Base-by-base conservation (phyloP, 2,888 invertebrate genomes). In the Darwinula stevensoni region DNA sequence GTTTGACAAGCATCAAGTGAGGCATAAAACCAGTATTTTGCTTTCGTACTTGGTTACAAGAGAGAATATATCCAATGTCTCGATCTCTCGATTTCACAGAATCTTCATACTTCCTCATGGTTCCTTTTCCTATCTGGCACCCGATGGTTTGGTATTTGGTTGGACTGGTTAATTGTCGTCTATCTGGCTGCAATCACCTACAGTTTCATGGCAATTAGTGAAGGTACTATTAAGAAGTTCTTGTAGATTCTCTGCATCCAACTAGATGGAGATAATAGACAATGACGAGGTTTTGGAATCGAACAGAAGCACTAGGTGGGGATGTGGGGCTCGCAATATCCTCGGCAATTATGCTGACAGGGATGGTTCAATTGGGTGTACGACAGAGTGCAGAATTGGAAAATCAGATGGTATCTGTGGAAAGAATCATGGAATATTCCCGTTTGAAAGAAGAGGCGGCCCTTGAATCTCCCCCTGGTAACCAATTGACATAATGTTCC, bases 91-190 rank as follows among this genome's bases (percentile, higher is more conserved):
- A n/a, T n/a, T n/a, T n/a, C n/a, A n/a, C n/a, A n/a, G n/a, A n/a
- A n/a, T n/a, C n/a, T n/a, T n/a, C 84, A 91, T 46, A 76, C 82
- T 33, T 73, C 86, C 2, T 72, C 88, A 4, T 91, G 78, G 72
- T 88, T 68, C 47, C 57, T 80, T 44, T 84, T 82, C 50, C 65
- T 94, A 33, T 65, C 75, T 0, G 71, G 76, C 4, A 75, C 76
- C 13, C 66, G 88, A 37, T 86, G 91, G 41, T 84, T 94, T 45
- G 88, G 84, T 1, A 74, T 84, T 45, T 76, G 76, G 63, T 54
- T 94, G 43, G 94, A 94, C 49, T 58, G 76, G 39, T 63, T 82
- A 32, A 86, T 86, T 47, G 65, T 76, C 1, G 39, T 73, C 4
- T 91, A 84, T 52, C 75, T 91, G 36, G 64, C 66, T 0, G 49